These are phyloP conservation scores for Drosophila willistoni DNA, from an alignment of 1,140 invertebrate species.

Conservation along the genomic window DNA sequence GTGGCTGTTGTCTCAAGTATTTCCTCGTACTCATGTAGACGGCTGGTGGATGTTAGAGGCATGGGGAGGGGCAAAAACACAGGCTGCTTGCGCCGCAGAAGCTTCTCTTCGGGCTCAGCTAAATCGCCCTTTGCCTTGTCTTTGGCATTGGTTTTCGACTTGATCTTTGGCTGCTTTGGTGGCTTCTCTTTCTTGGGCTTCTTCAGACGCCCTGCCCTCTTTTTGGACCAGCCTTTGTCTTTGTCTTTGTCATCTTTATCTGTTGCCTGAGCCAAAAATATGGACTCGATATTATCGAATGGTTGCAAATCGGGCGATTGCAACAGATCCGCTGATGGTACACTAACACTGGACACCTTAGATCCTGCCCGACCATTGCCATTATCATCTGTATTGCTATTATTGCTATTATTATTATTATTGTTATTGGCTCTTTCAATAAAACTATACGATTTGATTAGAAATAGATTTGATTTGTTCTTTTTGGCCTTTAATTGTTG, in stretches of 20 bases:
- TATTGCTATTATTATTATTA: too few species aligned
- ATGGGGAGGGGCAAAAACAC: background rate
- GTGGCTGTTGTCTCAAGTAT: constrained; percentile 20
- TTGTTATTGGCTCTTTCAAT: constrained; percentile 38
- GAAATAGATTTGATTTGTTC: constrained; percentile 67
- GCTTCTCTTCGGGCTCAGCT: background rate
- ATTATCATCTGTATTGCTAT: constrained; percentile 1
- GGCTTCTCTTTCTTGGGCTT: constrained; percentile 31
- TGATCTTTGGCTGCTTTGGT: constrained; percentile 26
- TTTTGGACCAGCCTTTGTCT: constrained; percentile 7
- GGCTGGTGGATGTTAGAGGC: constrained; percentile 20
- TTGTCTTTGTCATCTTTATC: constrained; percentile 13
- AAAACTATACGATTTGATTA: constrained; percentile 70
- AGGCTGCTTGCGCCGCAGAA: constrained; percentile 26
- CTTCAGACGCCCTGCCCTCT: constrained; percentile 21
- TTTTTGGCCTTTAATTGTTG: constrained; percentile 59
- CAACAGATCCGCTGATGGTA: constrained; percentile 9
- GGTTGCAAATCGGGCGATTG: constrained; percentile 41
- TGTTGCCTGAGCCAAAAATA: constrained; percentile 26
- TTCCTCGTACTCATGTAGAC: constrained; percentile 34
- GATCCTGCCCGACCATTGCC: background rate
- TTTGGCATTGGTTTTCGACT: background rate
- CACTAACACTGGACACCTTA: constrained; percentile 19
- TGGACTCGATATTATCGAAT: constrained; percentile 41
- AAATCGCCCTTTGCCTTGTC: constrained; percentile 3